Conservation (phyloP, 2,113 vertebrate species). For the Columba livia region DNA sequence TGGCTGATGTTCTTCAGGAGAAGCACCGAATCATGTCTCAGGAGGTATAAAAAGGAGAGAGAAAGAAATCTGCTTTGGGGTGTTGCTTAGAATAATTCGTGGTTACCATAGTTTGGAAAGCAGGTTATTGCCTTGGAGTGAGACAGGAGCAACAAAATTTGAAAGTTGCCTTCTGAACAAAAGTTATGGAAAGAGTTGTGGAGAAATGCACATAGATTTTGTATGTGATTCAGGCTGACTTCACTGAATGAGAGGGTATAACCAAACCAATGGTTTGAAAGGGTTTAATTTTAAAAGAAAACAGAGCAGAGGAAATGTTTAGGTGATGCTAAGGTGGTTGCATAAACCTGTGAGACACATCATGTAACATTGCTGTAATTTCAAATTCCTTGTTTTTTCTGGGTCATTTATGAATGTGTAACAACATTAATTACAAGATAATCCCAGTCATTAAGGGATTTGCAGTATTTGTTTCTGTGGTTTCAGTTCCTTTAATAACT, state of each 20-base stretch:
- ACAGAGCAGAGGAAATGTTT: background rate
- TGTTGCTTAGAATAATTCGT: background rate
- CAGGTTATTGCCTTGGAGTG: background rate
- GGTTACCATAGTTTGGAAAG: background rate
- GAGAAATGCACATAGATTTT: background rate
- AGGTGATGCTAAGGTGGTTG: background rate
- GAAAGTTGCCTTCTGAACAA: background rate
- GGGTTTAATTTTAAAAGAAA: background rate
- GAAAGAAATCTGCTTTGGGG: background rate
- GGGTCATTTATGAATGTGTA: background rate
- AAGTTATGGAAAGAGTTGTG: background rate
- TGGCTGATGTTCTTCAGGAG: conserved; percentile 89
- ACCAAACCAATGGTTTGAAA: background rate
- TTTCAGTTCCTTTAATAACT: background rate
- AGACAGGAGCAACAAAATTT: background rate
- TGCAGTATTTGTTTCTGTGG: background rate
- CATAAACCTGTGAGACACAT: background rate
- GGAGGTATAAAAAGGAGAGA: conserved; percentile 76
- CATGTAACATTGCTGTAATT: accelerated
- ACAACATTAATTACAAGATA: background rate
- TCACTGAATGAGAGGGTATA: background rate
- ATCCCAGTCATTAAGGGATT: background rate
- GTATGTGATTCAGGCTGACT: background rate
- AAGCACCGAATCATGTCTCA: conserved; percentile 92
- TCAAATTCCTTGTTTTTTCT: background rate